A percentile compares a stretch with the other conserved stretches of the same genome.
Conservation (phyloP, 2,888 invertebrate genomes). For the Xestoiulus laeticollis region DNA sequence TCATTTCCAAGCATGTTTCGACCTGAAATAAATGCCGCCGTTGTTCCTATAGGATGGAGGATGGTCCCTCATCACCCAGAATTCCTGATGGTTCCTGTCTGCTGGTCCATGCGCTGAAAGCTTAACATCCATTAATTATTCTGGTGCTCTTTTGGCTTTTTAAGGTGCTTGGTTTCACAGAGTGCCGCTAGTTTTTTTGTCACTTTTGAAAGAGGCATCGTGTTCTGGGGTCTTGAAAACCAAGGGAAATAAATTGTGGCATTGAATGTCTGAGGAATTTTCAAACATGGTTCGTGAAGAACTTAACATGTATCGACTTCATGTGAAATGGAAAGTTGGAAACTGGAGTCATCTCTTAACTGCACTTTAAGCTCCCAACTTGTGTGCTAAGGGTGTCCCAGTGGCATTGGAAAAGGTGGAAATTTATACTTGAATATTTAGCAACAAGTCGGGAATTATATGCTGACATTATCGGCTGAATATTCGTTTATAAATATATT, state of each 20-base stretch:
- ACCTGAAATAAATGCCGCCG: conserved; percentile 13
- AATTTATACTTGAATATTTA: no score
- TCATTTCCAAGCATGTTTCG: conserved; percentile 15
- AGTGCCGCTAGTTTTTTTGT: background rate
- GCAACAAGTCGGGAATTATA: no score
- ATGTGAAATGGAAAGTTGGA: no score
- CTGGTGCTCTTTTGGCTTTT: background rate
- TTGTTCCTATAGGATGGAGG: background rate
- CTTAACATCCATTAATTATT: conserved; percentile 15
- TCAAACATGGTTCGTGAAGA: background rate
- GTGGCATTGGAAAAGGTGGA: no score
- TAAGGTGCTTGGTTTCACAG: background rate
- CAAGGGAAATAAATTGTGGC: background rate
- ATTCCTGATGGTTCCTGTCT: conserved; percentile 20
- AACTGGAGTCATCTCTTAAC: no score
- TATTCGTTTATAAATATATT: no score
- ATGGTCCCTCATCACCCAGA: background rate
- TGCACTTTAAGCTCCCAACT: no score
- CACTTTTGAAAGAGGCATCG: background rate
- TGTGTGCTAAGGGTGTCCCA: no score
- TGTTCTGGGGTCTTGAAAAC: background rate
- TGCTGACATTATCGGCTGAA: no score
- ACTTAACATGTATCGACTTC: no score
- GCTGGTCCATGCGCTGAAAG: background rate
- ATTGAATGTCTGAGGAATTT: background rate